These are phyloP conservation scores for Dryobota labecula DNA, from an alignment of 2,888 invertebrate species.

Conservation along the genomic window DNA sequence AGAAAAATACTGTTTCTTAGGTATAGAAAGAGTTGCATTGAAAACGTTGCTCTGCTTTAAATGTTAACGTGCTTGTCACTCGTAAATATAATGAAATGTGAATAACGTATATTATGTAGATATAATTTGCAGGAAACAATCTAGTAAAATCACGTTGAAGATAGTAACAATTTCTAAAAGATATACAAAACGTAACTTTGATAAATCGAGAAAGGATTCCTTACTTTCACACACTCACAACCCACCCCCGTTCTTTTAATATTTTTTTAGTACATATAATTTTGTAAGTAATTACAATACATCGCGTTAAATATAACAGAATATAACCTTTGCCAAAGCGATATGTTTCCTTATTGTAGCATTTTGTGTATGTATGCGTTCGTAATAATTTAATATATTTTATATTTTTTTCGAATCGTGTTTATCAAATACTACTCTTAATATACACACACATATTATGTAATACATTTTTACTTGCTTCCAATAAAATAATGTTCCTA, in stretches of 20 bases:
- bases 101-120: constrained; percentile 50
- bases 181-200: constrained; percentile 71
- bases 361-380: constrained; percentile 83
- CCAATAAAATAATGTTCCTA: constrained; percentile 84
- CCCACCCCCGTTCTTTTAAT: constrained; percentile 65
- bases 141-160: constrained; percentile 56
- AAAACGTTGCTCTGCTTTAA: constrained; percentile 75
- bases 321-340: constrained; percentile 85
- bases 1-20: constrained; percentile 86
- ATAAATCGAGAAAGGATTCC: constrained; percentile 68
- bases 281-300: constrained; percentile 80
- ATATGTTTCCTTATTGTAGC: constrained; percentile 90
- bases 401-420: constrained; percentile 80
- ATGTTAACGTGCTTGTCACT: constrained; percentile 66
- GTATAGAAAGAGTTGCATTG: constrained; percentile 80
- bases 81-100: constrained; percentile 69
- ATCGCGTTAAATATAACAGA: constrained; percentile 75
- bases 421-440: constrained; percentile 89
- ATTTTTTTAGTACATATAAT: constrained; percentile 57
- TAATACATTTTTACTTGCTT: constrained; percentile 79
- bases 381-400: constrained; percentile 74
- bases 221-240: constrained; percentile 68
- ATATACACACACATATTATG: constrained; percentile 82
- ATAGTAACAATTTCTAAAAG: constrained; percentile 69
- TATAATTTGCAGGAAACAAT: constrained; percentile 56